Conservation (phyloP, 2,113 vertebrate species). For the Tiliqua scincoides region DNA sequence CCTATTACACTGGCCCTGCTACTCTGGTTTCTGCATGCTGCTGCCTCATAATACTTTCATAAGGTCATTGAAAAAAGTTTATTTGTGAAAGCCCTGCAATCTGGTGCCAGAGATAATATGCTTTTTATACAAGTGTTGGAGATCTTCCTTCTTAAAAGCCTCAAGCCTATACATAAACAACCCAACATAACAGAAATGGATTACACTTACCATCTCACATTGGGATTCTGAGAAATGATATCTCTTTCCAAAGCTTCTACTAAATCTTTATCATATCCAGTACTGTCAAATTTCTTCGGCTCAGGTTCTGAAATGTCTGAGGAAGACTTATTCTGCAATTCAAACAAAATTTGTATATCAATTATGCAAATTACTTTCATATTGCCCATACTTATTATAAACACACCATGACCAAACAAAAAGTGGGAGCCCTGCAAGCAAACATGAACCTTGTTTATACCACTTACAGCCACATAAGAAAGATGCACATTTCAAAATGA, state of each 20-base stretch:
- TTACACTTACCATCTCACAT: slow-evolving; percentile 89
- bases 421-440: not conserved
- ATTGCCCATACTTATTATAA: not conserved
- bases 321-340: slow-evolving; percentile 84
- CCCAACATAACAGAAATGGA: not conserved
- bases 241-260: slow-evolving; percentile 96
- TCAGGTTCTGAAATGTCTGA: slow-evolving; percentile 88
- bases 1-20: not conserved
- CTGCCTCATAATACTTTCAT: not conserved
- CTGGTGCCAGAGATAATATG: not conserved
- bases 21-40: not conserved
- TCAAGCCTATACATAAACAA: not conserved
- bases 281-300: slow-evolving; percentile 90
- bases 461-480: not conserved
- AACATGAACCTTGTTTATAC: not conserved
- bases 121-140: not conserved
- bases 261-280: slow-evolving; percentile 94
- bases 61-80: not conserved
- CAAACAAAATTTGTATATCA: not conserved
- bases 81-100: not conserved
- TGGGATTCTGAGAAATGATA: slow-evolving; percentile 98
- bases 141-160: not conserved
- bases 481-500: not conserved
- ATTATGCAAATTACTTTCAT: not conserved
- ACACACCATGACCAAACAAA: not conserved